Evolutionary conservation across 1,140 invertebrate species (phyloP).

Genomic region (Tribolium madens): DNA sequence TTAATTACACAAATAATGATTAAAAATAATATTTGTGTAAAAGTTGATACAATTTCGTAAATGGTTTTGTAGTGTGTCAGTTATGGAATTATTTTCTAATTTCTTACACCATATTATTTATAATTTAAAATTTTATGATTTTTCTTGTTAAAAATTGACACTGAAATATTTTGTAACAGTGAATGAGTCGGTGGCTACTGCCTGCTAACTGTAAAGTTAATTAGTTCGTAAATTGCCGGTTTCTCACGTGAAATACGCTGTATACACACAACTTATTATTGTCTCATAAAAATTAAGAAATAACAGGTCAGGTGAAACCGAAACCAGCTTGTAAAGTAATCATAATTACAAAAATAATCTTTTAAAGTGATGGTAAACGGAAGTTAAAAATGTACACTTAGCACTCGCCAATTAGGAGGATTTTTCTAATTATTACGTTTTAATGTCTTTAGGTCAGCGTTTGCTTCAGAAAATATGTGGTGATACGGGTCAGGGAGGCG

Average conservation of each 20-base stretch:
- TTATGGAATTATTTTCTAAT: too few relatives aligned
- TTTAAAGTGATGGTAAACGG: not conserved
- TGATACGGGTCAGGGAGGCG: constrained; percentile 64
- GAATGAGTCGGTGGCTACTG: not conserved
- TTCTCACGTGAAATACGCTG: not conserved
- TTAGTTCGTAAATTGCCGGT: not conserved
- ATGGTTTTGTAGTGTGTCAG: too few relatives aligned
- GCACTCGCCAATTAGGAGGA: not conserved
- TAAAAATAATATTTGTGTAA: too few relatives aligned
- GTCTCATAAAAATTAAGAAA: constrained; percentile 1
- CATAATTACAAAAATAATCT: not conserved
- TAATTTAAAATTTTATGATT: too few relatives aligned
- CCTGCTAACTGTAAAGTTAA: not conserved
- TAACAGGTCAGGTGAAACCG: not conserved
- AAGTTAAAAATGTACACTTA: not conserved
- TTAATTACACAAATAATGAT: too few relatives aligned
- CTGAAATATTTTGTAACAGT: too few relatives aligned
- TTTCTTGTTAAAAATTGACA: too few relatives aligned
- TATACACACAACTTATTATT: not conserved
- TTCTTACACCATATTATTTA: too few relatives aligned
- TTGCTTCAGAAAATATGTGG: constrained; percentile 67
- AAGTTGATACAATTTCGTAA: too few relatives aligned
- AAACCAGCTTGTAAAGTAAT: not conserved
- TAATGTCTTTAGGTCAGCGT: constrained; percentile 66
- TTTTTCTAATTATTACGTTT: constrained; percentile 1